Conservation (phyloP, 92 coral and sea anemone species). For the Phenganax marumi region DNA sequence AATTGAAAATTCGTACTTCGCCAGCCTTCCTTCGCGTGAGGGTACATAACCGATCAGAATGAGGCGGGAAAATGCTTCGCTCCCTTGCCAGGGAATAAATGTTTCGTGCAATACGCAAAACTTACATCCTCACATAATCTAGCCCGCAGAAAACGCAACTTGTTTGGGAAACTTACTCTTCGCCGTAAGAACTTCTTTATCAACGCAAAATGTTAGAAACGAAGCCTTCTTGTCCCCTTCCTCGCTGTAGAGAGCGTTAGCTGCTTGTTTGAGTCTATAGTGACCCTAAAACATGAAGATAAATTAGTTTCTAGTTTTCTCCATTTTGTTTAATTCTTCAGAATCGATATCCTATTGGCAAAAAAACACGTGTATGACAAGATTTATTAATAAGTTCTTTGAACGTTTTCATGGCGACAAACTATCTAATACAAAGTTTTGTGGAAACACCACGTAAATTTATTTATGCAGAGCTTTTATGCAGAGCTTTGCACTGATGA, state of each 20-base stretch:
- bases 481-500: too few relatives aligned
- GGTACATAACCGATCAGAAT: not conserved
- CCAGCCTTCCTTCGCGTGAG: not conserved
- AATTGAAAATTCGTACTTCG: too few relatives aligned
- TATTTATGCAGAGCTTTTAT: too few relatives aligned
- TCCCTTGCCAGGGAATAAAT: not conserved
- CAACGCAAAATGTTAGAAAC: conserved; percentile 17
- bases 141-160: conserved; percentile 16
- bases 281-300: conserved; percentile 67
- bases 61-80: not conserved
- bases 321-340: too few relatives aligned
- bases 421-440: too few relatives aligned
- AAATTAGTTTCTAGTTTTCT: not conserved
- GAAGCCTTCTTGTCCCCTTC: conserved; percentile 57
- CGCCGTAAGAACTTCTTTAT: not conserved
- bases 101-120: not conserved
- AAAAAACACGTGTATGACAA: too few relatives aligned
- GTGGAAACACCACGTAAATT: too few relatives aligned
- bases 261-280: conserved; percentile 89
- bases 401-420: too few relatives aligned
- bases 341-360: too few relatives aligned
- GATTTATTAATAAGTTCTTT: too few relatives aligned
- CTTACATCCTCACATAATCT: too few relatives aligned
- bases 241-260: conserved; percentile 57
- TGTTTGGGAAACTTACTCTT: conserved; percentile 45